These are phyloP conservation scores for Nasonia longicornis DNA, from an alignment of 1,140 invertebrate genomes.

Conservation along the genomic window DNA sequence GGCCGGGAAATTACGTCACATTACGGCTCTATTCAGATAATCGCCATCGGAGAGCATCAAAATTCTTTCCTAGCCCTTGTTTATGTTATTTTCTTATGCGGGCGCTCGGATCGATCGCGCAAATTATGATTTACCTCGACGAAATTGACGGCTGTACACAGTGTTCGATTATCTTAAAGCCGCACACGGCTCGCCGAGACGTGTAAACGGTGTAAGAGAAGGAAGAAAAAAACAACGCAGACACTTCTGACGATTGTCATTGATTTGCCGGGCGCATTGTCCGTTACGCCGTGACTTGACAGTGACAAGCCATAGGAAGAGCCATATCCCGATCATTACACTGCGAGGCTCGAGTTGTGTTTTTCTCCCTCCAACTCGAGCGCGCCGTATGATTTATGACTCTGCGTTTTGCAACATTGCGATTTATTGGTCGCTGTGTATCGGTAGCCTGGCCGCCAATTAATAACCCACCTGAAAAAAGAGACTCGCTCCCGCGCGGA, in stretches of 20 bases:
- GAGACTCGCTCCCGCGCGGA: neutral
- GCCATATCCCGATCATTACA: conserved; percentile 24
- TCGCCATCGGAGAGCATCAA: neutral
- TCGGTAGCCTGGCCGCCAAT: conserved; percentile 7
- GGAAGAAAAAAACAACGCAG: neutral
- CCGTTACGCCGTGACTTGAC: neutral
- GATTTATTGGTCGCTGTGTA: conserved; percentile 16
- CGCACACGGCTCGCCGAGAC: neutral
- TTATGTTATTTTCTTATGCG: conserved; percentile 4
- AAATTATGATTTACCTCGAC: neutral
- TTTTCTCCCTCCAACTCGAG: neutral
- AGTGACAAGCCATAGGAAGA: neutral
- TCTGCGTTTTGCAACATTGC: neutral
- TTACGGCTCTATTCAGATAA: too few species aligned
- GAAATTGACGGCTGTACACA: neutral
- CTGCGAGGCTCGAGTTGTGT: neutral
- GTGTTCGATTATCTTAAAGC: conserved; percentile 24
- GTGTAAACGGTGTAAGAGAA: neutral
- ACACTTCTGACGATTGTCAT: conserved; percentile 21
- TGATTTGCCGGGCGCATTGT: neutral
- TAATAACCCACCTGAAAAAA: conserved; percentile 9
- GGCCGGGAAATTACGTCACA: too few species aligned
- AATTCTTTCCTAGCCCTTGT: neutral
- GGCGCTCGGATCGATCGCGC: too few species aligned
- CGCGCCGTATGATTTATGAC: conserved; percentile 25